Evolutionary conservation across 2,797 vertebrate genomes (phyloP).

Genomic region (Sebastes iracundus): DNA sequence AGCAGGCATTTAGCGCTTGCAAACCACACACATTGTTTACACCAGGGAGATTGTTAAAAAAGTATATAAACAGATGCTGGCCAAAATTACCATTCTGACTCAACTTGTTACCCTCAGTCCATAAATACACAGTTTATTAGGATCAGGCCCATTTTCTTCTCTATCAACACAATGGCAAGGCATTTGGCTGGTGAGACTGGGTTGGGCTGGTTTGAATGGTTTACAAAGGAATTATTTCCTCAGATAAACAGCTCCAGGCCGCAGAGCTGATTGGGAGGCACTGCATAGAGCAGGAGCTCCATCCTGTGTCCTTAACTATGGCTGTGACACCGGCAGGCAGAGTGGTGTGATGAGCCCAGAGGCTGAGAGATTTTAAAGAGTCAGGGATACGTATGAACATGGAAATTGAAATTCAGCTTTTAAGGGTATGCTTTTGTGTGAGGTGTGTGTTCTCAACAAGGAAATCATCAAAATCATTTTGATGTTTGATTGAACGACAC

Average conservation of each 20-base stretch:
- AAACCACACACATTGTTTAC: conserved; percentile 61
- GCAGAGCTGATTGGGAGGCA: conserved; percentile 28
- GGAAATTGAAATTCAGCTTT: neutral
- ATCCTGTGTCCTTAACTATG: conserved; percentile 24
- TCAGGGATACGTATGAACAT: neutral
- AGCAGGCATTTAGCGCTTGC: conserved; percentile 38
- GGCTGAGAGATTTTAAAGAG: neutral
- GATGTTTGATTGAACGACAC: conserved; percentile 9
- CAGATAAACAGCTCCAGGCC: conserved; percentile 60
- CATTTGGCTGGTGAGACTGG: conserved; percentile 44
- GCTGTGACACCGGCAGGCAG: neutral
- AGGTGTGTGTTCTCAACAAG: neutral
- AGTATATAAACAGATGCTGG: conserved; percentile 53
- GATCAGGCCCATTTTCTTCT: conserved; percentile 54
- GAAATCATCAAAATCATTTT: conserved; percentile 1
- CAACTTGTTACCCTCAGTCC: conserved; percentile 50
- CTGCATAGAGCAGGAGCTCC: conserved; percentile 25
- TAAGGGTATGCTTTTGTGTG: conserved; percentile 1
- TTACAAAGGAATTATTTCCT: conserved; percentile 55
- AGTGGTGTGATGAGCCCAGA: neutral
- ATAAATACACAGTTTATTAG: conserved; percentile 64
- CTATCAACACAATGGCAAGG: conserved; percentile 49
- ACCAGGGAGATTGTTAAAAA: conserved; percentile 48
- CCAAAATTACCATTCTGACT: conserved; percentile 53
- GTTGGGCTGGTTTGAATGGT: conserved; percentile 37